A percentile compares a stretch with the other conserved stretches of the same genome.
Evolutionary conservation across 2,113 vertebrate genomes (phyloP).

Genomic region (Pungitius pungitius): DNA sequence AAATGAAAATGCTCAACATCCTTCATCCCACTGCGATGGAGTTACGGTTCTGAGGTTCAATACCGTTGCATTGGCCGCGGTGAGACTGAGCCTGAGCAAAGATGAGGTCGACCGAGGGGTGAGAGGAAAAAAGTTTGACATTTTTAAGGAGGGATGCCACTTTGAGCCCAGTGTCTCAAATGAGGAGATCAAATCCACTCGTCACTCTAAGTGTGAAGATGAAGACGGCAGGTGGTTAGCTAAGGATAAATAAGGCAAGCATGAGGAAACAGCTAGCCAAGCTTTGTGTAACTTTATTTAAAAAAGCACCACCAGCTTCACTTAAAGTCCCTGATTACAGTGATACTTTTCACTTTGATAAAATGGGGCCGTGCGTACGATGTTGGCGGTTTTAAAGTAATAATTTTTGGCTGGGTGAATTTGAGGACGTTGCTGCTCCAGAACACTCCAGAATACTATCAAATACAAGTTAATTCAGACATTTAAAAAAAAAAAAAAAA

Average conservation of each 20-base stretch:
- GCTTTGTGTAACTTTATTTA: not conserved
- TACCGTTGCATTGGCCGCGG: not conserved
- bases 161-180: not conserved
- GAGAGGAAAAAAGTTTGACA: not conserved
- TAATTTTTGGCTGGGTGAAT: not conserved
- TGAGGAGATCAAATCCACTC: not conserved
- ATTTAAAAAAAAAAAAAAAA: too few species aligned
- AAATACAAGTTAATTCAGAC: too few species aligned
- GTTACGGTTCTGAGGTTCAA: too few species aligned
- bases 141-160: not conserved
- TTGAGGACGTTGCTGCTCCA: too few species aligned
- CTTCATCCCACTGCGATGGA: slow-evolving; percentile 13
- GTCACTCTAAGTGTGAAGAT: not conserved
- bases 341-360: not conserved
- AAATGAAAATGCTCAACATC: slow-evolving; percentile 38
- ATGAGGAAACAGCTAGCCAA: not conserved
- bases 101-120: not conserved
- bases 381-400: not conserved
- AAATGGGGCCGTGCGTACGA: too few species aligned
- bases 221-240: not conserved
- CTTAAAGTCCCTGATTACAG: not conserved
- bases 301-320: not conserved
- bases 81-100: not conserved
- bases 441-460: not conserved
- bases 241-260: not conserved